Conservation (phyloP, 1,140 invertebrate species). For the Halesus radiatus region DNA sequence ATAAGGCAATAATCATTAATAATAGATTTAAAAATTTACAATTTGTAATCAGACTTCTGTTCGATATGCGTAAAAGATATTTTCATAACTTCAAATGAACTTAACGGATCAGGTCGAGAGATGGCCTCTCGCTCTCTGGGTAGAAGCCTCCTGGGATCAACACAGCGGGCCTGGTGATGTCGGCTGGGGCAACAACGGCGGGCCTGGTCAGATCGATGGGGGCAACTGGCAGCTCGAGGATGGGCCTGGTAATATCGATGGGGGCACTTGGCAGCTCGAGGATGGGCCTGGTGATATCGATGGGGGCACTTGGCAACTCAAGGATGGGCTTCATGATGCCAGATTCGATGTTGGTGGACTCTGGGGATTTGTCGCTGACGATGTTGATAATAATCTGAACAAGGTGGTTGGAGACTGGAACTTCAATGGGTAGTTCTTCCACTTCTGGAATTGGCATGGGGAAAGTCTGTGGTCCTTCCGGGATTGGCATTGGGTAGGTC, state of each 20-base stretch:
- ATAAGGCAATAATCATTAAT: too few relatives aligned
- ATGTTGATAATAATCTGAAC: constrained; percentile 21
- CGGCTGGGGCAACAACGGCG: neutral
- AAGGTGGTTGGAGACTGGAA: neutral
- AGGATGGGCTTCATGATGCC: neutral
- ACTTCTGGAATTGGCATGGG: constrained; percentile 8
- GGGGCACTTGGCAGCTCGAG: neutral
- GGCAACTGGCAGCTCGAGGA: neutral
- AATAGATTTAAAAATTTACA: too few relatives aligned
- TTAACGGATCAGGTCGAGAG: constrained; percentile 1
- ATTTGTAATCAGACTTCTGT: too few relatives aligned
- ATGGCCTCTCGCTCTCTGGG: neutral
- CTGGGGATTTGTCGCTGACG: neutral
- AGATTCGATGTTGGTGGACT: neutral
- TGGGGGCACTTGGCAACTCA: neutral
- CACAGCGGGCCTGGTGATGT: neutral
- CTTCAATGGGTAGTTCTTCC: neutral
- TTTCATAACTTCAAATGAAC: neutral
- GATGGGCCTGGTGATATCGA: neutral
- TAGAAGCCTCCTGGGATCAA: neutral
- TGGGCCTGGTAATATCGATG: neutral
- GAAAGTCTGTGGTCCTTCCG: neutral
- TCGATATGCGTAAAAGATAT: too few relatives aligned
- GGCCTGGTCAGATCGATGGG: neutral
- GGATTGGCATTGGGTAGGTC: neutral